Evolutionary conservation across 2,888 invertebrate genomes (phyloP), one percentile per base, ranked within the genome.

Genomic region (Diplolepis rosae): DNA sequence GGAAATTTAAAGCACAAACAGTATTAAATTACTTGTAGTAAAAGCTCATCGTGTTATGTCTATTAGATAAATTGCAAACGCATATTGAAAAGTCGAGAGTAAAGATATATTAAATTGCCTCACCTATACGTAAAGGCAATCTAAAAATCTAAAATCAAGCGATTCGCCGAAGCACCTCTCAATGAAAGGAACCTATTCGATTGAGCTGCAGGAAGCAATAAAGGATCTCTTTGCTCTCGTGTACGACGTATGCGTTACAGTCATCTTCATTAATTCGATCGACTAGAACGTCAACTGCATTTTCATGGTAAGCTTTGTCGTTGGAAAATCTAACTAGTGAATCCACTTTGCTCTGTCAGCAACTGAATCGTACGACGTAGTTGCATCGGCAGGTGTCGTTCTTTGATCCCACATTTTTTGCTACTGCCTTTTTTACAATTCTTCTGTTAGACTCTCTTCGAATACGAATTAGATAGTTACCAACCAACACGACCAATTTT

Each of bases 231-330:
- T 15, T 45, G 45, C 18, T 45, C 15, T 45, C 15, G 28, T 52
- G 27, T 28, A 7, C n/a, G 27, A 15, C 15, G 28, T 52, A n/a
- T 28, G n/a, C n/a, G 27, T 52, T 52, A 52, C 27, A 24, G 15
- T 52, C 68, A 56, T 52, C 67, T 50, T 50, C 67, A 75, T 75
- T 71, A 75, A 75, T 73, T 73, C 69, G 50, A 73, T 72, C 48
- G 72, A 70, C 68, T 51, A 54, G 30, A 69, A 74, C 54, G 72
- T 68, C 52, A 51, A 66, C 48, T 68, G 71, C 70, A 70, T 67
- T 73, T 70, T 45, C 45, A 65, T 56, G 22, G 51, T 39, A 61
- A 61, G 54, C 56, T 68, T 68, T 56, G 68, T 68, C 68, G 45
- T 56, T 15, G 32, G 54, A 61, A 61, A 71, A 51, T 28, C 67